A percentile compares a stretch with the other conserved stretches of the same genome.
Conservation (phyloP, 2,113 vertebrate genomes). For the Podocnemis expansa region DNA sequence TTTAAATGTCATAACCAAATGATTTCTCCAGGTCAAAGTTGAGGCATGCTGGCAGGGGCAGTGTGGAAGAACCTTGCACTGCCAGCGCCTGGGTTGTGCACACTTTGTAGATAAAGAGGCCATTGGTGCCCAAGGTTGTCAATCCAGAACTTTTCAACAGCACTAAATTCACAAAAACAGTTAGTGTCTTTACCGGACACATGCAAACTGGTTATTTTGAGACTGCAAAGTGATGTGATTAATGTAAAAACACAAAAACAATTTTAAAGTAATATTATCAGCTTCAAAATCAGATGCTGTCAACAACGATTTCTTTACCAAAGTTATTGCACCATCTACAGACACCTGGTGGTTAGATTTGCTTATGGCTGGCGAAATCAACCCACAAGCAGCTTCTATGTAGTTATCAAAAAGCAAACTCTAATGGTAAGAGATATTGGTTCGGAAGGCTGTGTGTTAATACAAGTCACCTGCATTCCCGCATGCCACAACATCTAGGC, state of each 20-base stretch:
- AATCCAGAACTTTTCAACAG: background rate
- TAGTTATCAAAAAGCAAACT: background rate
- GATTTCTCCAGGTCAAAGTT: background rate
- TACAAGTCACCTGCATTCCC: background rate
- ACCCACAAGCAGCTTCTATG: background rate
- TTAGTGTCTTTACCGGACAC: no score
- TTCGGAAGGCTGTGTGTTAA: background rate
- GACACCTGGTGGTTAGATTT: background rate
- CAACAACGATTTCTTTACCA: background rate
- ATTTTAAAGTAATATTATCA: background rate
- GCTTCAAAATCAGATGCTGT: background rate
- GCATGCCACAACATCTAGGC: background rate
- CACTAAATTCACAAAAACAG: constrained; percentile 21
- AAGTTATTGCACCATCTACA: background rate
- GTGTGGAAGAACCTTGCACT: rapidly evolving
- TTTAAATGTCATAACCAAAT: constrained; percentile 67
- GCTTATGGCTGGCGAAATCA: background rate
- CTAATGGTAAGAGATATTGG: background rate
- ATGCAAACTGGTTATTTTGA: no score
- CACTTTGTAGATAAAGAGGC: background rate
- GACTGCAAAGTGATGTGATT: no score
- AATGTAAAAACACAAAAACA: no score
- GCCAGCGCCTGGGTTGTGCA: background rate
- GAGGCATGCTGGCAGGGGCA: background rate
- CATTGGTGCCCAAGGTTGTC: background rate